Base-by-base conservation (phyloP, 2,797 vertebrate species). In the Hypotaenidia okinawae region DNA sequence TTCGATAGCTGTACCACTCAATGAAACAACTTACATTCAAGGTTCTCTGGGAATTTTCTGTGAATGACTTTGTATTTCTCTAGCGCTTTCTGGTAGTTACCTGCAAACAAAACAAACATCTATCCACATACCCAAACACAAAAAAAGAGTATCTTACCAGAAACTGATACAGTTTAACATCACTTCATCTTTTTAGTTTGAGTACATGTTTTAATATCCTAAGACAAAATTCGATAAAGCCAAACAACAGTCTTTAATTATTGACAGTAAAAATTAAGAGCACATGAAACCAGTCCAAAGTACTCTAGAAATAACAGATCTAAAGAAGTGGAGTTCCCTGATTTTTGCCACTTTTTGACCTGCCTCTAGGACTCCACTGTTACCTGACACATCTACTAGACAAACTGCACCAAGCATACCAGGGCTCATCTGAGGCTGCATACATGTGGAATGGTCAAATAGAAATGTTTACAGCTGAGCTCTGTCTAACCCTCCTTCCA, bases 21-120 rank as follows among this genome's bases (percentile, higher is more conserved):
- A 55, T 22, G 23, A 93, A 90, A 70, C 51, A 76, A 94, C 95
- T 98, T 99, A 99, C 99, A 99, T 98, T 99, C 99, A 68, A 98
- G 97, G 51, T 99, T 99, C 93, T 99, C 99, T 37, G 99, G 99
- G 97, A 99, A 99, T 97, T 98, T 99, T 96, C 97, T 98, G 91
- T 99, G 99, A 97, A 99, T 99, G 49, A 98, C 98, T 98, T 99
- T 99, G 77, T 99, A 99, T 3, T 99, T 99, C 89, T 99, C 99
- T 93, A 99, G 97, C 68, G 99, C 98, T 97, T 99, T 99, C 90
- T 99, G 99, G 97, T 99, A 99, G 98, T 99, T 99, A 97, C 99
- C 99, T 99, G 94, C 58, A 96, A 96, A 93, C 22, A 93, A 97
- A 97, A 59, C n/a, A 94, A 89, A 92, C 17, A 88, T 32, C 45